Base-by-base conservation (phyloP, 1,140 invertebrate genomes). In the Eriosoma lanigerum region DNA sequence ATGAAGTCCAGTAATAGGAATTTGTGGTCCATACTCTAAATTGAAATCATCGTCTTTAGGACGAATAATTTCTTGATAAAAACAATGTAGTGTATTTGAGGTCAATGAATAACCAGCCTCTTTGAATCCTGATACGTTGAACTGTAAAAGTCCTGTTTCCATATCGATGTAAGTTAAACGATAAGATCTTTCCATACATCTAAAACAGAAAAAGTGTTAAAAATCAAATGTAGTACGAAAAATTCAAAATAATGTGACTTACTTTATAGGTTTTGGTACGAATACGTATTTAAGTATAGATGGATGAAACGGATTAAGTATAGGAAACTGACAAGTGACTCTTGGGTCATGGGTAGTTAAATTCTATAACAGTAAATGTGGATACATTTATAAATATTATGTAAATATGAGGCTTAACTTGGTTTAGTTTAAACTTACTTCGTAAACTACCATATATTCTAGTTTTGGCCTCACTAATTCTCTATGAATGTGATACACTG, bases 281-380 rank as follows among this genome's bases (percentile, higher is more conserved):
- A 70, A 81, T 19, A 83, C 56, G 46, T 81, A 81, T 26, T 80
- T 52, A 2, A 83, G 75, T 44, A 83, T 82, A n/a, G 82, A 81
- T 19, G 72, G 15, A 52, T 83, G 62, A 66, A 83, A 83, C 29
- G 83, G 83, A 48, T 83, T 82, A 32, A 83, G 70, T 24, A 83
- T 81, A 46, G 83, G 83, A 48, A 82, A 83, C n/a, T 82, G 66
- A 81, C 83, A 83, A n/a, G 60, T 81, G 3, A 83, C 82, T 44
- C 80, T 62, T 24, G 82, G 80, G 52, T 83, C 83, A 75, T 80
- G 80, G n/a, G 62, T 38, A 26, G 75, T 78, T 62, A 78, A 62
- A 44, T 82, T 56, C 64, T 66, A 52, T 15, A 66, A 58, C n/a
- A 54, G 29, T 80, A 44, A 72, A 72, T 21, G 76, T 64, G 26